Evolutionary conservation across 2,113 vertebrate species (phyloP), one percentile per base, ranked within the genome.

Genomic region (Zeus faber): DNA sequence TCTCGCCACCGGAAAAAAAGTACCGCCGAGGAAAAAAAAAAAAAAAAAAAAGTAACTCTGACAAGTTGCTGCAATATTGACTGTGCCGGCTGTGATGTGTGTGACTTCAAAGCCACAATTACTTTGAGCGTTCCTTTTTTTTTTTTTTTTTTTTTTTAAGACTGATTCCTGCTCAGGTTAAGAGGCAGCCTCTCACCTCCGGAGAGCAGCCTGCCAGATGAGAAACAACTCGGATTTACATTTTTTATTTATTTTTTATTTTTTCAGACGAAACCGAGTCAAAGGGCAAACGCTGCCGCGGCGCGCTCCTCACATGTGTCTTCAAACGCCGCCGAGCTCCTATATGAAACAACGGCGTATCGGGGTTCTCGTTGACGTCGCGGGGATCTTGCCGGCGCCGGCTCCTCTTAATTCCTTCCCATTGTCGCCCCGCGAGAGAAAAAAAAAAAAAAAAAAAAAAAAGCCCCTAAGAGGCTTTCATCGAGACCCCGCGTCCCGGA

Each of bases 101-200:
- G 80, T 82, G 74, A 87, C 76, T 86, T 88, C 85, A 87, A 86
- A 88, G 75, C 70, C 70, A 84, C 81, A 88, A 88, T 91, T 89
- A 89, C 83, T 88, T 84, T 85, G 74, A 87, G 79, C 77, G 56
- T 69, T 79, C 77, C 56, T 69, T 79, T 82, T 76, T 44, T 35
- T 35, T 1, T 8, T 35, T 35, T 8, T 35, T 35, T 35, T 13
- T 35, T 35, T 35, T 35, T 14, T 14, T 72, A 85, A 86, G 79
- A 83, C 77, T 73, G 81, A 81, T 88, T 85, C 87, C 85, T 86
- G 79, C 78, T 85, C 81, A 80, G 76, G 85, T 82, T 80, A 78
- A 81, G 83, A 82, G 76, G 77, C 76, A 81, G 74, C 67, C 74
- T 70, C 73, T 82, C 76, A 80, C 82, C 86, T 88, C 85, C 61